phyloP scores from a whole-genome alignment of 64 coral and sea anemone species.

The Stichodactyla mertensii region DNA sequence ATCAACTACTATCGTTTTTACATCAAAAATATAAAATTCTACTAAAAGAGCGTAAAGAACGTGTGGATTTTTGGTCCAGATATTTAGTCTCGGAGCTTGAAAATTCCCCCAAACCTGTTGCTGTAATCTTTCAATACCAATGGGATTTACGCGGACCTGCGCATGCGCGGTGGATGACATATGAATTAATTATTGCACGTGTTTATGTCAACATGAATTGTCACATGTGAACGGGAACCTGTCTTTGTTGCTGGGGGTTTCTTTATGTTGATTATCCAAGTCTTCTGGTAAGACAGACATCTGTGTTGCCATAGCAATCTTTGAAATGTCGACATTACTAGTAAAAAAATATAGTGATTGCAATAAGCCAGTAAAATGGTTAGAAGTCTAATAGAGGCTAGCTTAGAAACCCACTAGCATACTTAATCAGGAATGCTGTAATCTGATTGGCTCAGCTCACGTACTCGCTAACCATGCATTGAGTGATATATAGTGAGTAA shows the following conservation, averaged over 20 bases:
- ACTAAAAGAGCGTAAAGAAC: neutral
- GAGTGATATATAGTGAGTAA: too few relatives aligned
- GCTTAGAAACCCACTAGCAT: too few relatives aligned
- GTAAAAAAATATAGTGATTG: too few relatives aligned
- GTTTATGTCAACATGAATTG: neutral
- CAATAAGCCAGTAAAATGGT: too few relatives aligned
- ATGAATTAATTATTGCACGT: conserved; percentile 14
- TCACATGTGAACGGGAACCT: neutral
- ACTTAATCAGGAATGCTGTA: too few relatives aligned
- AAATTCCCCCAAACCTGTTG: neutral
- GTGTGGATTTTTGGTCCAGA: neutral
- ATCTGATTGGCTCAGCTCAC: too few relatives aligned
- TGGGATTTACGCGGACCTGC: neutral
- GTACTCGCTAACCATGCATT: too few relatives aligned
- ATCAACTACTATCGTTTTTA: neutral
- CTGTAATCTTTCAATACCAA: neutral
- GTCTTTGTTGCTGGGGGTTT: neutral
- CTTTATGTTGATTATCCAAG: neutral
- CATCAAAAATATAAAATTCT: neutral
- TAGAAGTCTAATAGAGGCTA: too few relatives aligned
- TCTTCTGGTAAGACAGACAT: neutral
- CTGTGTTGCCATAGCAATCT: neutral
- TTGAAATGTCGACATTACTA: neutral
- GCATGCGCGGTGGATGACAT: neutral
- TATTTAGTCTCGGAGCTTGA: neutral